phyloP scores from a whole-genome alignment of 2,888 invertebrate species.

The Ochlodes sylvanus region DNA sequence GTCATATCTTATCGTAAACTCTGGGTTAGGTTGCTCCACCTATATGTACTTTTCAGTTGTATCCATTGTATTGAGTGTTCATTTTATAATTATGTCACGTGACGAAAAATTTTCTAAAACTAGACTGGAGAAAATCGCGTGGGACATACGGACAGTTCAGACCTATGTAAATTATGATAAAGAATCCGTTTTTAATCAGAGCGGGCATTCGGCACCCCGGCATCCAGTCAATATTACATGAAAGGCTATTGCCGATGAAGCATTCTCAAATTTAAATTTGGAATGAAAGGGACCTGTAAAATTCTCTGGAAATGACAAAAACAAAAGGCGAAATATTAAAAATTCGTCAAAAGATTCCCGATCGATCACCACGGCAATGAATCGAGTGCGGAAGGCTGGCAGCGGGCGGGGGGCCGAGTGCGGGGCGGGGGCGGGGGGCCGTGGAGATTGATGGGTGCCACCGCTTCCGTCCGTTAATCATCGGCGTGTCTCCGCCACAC shows the following conservation, averaged over 20 bases:
- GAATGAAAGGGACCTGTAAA: constrained; percentile 9
- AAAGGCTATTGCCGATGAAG: neutral
- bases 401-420: neutral
- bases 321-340: constrained; percentile 35
- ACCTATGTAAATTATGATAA: too few species aligned
- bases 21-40: too few species aligned
- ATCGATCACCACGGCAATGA: constrained; percentile 32
- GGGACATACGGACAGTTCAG: too few species aligned
- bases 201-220: too few species aligned
- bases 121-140: too few species aligned
- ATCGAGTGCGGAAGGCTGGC: neutral
- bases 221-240: neutral
- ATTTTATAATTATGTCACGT: too few species aligned
- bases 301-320: constrained; percentile 13
- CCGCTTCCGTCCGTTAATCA: constrained; percentile 26
- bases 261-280: constrained; percentile 5
- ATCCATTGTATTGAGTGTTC: too few species aligned
- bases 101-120: too few species aligned
- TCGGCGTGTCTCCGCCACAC: constrained; percentile 23
- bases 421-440: neutral
- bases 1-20: too few species aligned
- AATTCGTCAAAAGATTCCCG: constrained; percentile 31
- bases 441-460: constrained; percentile 32
- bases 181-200: too few species aligned
- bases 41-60: too few species aligned